phyloP scores from a whole-genome alignment of 2,113 vertebrate genomes.

The Leptobrachium ailaonicum region DNA sequence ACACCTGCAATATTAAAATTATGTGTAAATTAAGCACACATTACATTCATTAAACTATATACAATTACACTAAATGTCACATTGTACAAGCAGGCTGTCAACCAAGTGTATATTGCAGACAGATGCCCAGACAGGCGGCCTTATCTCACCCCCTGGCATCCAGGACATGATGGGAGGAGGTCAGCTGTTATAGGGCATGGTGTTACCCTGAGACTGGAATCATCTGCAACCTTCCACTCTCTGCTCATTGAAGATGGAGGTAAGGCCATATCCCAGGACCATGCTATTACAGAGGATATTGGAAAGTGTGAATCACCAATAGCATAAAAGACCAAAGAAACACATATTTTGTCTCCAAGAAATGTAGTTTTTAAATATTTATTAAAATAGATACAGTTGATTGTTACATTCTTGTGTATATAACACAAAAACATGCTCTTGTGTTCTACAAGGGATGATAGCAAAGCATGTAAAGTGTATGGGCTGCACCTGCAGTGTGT shows the following conservation, averaged over 20 bases:
- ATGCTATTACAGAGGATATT: too few species aligned
- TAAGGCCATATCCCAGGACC: conserved; percentile 19
- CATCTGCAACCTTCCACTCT: conserved; percentile 53
- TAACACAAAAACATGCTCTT: too few species aligned
- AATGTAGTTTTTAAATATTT: too few species aligned
- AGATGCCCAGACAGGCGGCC: conserved; percentile 35
- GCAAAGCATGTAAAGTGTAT: too few species aligned
- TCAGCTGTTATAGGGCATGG: conserved; percentile 51
- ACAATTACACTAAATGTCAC: background rate
- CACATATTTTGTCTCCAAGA: too few species aligned
- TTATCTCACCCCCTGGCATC: conserved; percentile 49
- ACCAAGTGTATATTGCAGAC: conserved; percentile 53
- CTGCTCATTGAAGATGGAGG: conserved; percentile 52
- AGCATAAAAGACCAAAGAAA: too few species aligned
- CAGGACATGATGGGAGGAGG: conserved; percentile 49
- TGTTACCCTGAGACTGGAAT: conserved; percentile 51
- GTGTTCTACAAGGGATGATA: too few species aligned
- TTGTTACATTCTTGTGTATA: too few species aligned
- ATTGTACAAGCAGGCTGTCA: background rate
- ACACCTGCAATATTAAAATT: background rate
- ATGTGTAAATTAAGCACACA: too few species aligned
- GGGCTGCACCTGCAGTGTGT: background rate
- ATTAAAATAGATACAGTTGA: too few species aligned
- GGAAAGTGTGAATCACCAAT: too few species aligned
- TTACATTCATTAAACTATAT: too few species aligned